Conservation (phyloP, 2,888 invertebrate species). For the Cephus runcator region DNA sequence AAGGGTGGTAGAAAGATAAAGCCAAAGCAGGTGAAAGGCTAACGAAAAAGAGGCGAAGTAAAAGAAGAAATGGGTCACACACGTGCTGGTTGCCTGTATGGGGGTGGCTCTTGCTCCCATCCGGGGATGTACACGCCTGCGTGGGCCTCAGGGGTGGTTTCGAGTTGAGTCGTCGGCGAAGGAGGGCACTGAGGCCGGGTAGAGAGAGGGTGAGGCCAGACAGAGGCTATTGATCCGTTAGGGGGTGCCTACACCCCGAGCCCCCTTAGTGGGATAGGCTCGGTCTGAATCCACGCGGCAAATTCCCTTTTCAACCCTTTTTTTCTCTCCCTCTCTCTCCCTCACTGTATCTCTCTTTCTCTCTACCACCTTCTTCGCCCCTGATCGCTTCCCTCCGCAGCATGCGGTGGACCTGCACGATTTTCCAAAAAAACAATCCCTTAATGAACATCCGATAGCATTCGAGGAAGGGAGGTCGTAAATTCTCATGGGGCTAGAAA, state of each 20-base stretch:
- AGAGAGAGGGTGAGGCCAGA: conserved; percentile 62
- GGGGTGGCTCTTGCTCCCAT: neutral
- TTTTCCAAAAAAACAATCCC: too few species aligned
- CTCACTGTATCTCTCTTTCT: neutral
- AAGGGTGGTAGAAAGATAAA: conserved; percentile 42
- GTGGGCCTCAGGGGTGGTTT: conserved; percentile 33
- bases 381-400: too few species aligned
- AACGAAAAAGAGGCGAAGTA: conserved; percentile 8
- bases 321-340: neutral
- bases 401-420: too few species aligned
- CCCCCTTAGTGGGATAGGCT: conserved; percentile 60
- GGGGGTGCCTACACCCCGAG: conserved; percentile 53
- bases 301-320: neutral
- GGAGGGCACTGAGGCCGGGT: conserved; percentile 57
- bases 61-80: conserved; percentile 44
- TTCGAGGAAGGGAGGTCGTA: too few species aligned
- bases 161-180: conserved; percentile 53
- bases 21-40: conserved; percentile 45
- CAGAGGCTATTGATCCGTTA: conserved; percentile 62
- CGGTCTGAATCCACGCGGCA: conserved; percentile 48
- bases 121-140: neutral
- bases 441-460: too few species aligned
- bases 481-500: too few species aligned
- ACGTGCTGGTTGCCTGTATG: neutral
- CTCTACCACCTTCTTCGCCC: too few species aligned